Base-by-base conservation (phyloP, 64 coral and sea anemone species). In the Montipora foliosa region DNA sequence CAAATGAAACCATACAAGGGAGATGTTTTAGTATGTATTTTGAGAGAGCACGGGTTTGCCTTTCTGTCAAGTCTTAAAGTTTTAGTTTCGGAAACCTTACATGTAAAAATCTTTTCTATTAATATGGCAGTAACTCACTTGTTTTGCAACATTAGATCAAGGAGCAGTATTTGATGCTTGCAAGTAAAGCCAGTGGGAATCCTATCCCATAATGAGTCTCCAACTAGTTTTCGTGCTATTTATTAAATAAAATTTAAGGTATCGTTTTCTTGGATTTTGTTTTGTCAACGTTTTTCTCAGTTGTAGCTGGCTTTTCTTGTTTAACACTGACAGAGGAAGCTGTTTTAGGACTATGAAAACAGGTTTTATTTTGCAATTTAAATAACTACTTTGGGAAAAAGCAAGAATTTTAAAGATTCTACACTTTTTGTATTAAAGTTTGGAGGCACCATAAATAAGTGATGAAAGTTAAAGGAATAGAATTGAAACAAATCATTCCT, bases 61-160 rank as follows among this genome's bases (percentile, higher is more conserved):
- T 21, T 71, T 72, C 46, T 86, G 82, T 71, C 60, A 47, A 83
- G 61, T 84, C 82, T 86, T 86, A 86, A 72, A n/a, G 67, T 86
- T 86, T 86, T 70, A 66, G 45, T 78, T 84, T 86, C 82, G 7
- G 37, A 70, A 49, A 49, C 46, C 47, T 11, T 7, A 24, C 29
- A 62, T 86, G 82, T 86, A 72, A 44, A 86, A 86, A 71, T 71
- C 82, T 71, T 86, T 67, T 47, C 82, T 86, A 86, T 71, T 86
- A 45, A 19, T 19, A 48, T 49, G 5, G 46, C 76, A 51, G 47
- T 49, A 50, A 78, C 15, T 78, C 16, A 78, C 76, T 19, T 19
- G 68, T 66, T 49, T 86, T 10, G 48, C 55, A 44, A 81, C 6
- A n/a, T 49, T 72, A 49, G 82, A 86, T 70, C 15, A 67, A 83